Percentiles rank a stretch among this genome's conserved stretches.
Evolutionary conservation across 2,797 vertebrate genomes (phyloP).

Genomic region (Pteronotus mesoamericanus): DNA sequence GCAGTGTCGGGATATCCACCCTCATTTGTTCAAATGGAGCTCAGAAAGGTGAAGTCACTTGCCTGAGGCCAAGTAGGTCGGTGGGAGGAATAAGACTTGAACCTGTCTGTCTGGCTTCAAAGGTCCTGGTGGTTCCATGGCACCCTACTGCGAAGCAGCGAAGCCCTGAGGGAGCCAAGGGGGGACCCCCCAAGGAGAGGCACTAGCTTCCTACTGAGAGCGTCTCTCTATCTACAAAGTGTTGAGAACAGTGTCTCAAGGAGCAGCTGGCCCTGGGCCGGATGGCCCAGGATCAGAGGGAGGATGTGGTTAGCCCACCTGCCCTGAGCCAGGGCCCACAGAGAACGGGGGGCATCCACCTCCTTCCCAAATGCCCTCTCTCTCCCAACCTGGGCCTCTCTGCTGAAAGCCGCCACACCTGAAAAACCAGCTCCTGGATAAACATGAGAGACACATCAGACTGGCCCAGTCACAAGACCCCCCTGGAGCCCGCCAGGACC

Average conservation of each 20-base stretch:
- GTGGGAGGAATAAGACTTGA: not conserved
- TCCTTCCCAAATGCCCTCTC: slow-evolving; percentile 22
- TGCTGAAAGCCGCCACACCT: slow-evolving; percentile 44
- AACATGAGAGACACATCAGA: slow-evolving; percentile 29
- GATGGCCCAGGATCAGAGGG: not conserved
- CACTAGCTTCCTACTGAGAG: not conserved
- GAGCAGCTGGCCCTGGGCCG: not conserved
- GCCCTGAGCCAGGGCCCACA: not conserved
- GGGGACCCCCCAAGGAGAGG: not conserved
- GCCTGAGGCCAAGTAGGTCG: not conserved
- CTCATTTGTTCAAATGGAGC: not conserved
- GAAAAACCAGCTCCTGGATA: slow-evolving; percentile 71
- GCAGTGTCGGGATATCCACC: not conserved
- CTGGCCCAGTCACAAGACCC: slow-evolving; percentile 13
- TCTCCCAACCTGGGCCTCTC: slow-evolving; percentile 26
- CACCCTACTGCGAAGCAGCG: not conserved
- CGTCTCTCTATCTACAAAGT: not conserved
- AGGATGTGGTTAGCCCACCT: slow-evolving; percentile 40
- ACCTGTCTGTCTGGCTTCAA: not conserved
- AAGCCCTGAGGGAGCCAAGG: not conserved
- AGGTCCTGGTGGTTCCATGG: not conserved
- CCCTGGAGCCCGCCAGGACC: slow-evolving; percentile 38
- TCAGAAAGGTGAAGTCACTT: not conserved
- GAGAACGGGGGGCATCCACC: not conserved
- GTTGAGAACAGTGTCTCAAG: not conserved